Evolutionary conservation across 1,140 invertebrate genomes (phyloP).

Genomic region (Bactericera cockerelli): DNA sequence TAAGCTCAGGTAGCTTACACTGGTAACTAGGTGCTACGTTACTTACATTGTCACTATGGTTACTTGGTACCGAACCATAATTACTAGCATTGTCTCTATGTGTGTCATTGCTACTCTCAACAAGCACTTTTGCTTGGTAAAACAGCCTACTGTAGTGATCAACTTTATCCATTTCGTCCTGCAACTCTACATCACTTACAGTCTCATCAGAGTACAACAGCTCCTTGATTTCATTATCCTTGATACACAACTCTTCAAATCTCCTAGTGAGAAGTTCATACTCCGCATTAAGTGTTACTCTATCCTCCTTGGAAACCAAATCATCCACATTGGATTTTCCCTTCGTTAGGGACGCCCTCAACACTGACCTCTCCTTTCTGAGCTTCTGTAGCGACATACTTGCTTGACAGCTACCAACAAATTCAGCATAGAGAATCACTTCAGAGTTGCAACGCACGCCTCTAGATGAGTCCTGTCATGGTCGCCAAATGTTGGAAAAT

Average conservation of each 20-base stretch:
- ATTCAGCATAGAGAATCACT: too few relatives aligned
- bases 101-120: background rate
- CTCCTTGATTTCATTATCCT: background rate
- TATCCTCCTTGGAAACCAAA: background rate
- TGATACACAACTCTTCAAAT: background rate
- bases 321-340: background rate
- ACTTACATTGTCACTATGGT: background rate
- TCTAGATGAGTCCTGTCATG: too few relatives aligned
- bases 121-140: background rate
- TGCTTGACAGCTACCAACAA: too few relatives aligned
- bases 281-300: background rate
- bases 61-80: background rate
- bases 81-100: background rate
- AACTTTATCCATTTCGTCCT: background rate
- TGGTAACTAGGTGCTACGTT: background rate
- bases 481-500: too few relatives aligned
- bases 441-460: too few relatives aligned
- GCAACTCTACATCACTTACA: background rate
- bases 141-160: background rate
- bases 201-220: background rate
- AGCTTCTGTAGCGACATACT: background rate
- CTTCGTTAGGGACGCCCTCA: background rate
- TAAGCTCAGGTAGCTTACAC: background rate
- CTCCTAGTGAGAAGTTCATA: background rate
- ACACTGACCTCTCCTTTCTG: background rate